A percentile compares a stretch with the other conserved stretches of the same genome.
phyloP scores from a whole-genome alignment of 1,140 invertebrate genomes.

The Drosophila triauraria region DNA sequence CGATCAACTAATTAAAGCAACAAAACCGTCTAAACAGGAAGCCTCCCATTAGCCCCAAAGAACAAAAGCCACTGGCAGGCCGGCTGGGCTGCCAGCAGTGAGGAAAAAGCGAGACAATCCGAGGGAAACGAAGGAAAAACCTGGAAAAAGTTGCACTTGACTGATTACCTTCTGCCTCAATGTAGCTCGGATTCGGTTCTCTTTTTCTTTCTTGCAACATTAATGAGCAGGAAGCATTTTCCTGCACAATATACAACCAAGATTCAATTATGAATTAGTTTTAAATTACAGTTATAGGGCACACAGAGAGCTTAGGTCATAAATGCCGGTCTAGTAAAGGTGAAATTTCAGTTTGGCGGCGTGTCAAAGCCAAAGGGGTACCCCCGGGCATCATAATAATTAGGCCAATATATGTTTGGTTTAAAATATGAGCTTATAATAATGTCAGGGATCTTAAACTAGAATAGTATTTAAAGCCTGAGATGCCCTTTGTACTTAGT shows the following conservation, averaged over 20 bases:
- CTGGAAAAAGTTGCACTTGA: conserved; percentile 65
- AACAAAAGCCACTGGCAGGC: conserved; percentile 55
- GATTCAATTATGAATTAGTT: conserved; percentile 80
- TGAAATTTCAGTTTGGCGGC: conserved; percentile 5
- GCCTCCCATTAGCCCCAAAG: conserved; percentile 73
- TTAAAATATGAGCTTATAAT: neutral
- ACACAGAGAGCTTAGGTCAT: conserved; percentile 14
- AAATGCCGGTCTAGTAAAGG: conserved; percentile 8
- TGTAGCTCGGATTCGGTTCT: conserved; percentile 8
- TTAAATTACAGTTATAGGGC: conserved; percentile 65
- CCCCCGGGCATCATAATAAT: neutral
- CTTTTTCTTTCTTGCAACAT: conserved; percentile 52
- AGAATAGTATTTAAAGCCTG: too few relatives aligned
- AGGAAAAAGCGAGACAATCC: neutral
- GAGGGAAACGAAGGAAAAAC: conserved; percentile 8
- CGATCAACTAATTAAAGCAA: conserved; percentile 82
- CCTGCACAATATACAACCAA: conserved; percentile 48
- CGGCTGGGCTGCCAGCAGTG: neutral
- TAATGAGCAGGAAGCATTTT: conserved; percentile 62
- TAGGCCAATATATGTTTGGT: neutral
- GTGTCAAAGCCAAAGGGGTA: conserved; percentile 9
- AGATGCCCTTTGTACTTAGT: neutral
- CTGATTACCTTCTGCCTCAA: conserved; percentile 52
- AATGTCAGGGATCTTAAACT: neutral
- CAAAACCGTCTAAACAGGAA: conserved; percentile 78